Evolutionary conservation across 2,888 invertebrate species (phyloP).

Genomic region (Cerastoderma edule): DNA sequence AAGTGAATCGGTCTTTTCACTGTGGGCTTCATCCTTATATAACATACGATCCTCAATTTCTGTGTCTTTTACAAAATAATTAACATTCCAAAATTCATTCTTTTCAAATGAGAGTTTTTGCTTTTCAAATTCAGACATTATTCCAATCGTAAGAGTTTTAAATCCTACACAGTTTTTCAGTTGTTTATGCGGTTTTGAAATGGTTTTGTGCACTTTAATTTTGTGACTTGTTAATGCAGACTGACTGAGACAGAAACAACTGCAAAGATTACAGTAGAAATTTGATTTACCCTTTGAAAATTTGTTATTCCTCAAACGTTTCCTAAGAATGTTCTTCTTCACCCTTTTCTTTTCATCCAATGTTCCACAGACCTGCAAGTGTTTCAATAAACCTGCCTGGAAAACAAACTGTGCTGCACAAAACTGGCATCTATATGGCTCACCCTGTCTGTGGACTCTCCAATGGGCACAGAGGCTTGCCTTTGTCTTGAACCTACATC

Average conservation of each 20-base stretch:
- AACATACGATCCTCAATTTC: not conserved
- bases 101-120: slow-evolving; percentile 12
- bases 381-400: not conserved
- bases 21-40: not conserved
- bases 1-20: too few relatives aligned
- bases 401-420: not conserved
- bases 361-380: slow-evolving; percentile 13
- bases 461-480: not conserved
- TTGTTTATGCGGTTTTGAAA: not conserved
- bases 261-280: not conserved
- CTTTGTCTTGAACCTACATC: not conserved
- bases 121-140: slow-evolving; percentile 1
- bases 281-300: not conserved
- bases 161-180: not conserved
- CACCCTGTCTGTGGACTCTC: not conserved
- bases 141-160: not conserved
- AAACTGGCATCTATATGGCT: not conserved
- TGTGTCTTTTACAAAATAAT: slow-evolving; percentile 6
- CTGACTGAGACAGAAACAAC: not conserved
- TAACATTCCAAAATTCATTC: slow-evolving; percentile 26
- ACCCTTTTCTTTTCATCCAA: slow-evolving; percentile 14
- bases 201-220: not conserved
- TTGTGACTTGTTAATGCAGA: not conserved
- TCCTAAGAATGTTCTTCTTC: not conserved
- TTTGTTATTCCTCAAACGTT: not conserved